Conservation (phyloP, 1,140 invertebrate species). For the Tetramorium simillimum region DNA sequence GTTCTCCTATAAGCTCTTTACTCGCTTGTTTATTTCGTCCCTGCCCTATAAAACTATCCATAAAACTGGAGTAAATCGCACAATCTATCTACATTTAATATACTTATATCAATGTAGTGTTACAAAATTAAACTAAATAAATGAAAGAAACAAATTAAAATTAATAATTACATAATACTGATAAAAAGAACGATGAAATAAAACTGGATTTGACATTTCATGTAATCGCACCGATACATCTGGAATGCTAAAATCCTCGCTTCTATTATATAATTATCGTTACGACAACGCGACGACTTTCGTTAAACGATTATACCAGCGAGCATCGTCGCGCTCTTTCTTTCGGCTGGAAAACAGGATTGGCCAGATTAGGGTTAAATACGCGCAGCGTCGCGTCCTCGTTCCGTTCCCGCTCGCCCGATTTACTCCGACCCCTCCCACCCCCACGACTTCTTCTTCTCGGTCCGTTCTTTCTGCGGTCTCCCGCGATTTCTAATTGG, state of each 20-base stretch:
- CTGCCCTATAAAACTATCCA: background rate
- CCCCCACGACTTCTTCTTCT: conserved; percentile 7
- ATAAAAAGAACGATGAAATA: background rate
- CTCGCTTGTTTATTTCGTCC: no score
- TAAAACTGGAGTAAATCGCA: background rate
- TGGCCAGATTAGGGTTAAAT: conserved; percentile 51
- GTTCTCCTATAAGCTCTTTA: background rate
- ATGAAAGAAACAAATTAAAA: no score
- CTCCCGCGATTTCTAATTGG: conserved; percentile 80
- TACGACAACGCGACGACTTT: conserved; percentile 42
- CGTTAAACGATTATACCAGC: conserved; percentile 38
- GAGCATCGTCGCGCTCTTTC: conserved; percentile 13
- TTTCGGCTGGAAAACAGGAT: conserved; percentile 42
- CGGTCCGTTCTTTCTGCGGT: conserved; percentile 71
- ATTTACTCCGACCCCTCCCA: conserved; percentile 24
- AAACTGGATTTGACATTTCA: background rate
- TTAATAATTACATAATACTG: background rate
- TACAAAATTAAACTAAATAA: background rate
- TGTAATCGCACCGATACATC: background rate
- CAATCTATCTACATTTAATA: background rate
- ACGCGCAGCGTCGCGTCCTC: conserved; percentile 18
- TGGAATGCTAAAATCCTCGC: conserved; percentile 9
- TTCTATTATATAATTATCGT: conserved; percentile 37
- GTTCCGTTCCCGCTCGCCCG: conserved; percentile 25
- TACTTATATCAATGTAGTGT: background rate